phyloP scores from a whole-genome alignment of 2,113 vertebrate genomes.

The Podocnemis expansa region DNA sequence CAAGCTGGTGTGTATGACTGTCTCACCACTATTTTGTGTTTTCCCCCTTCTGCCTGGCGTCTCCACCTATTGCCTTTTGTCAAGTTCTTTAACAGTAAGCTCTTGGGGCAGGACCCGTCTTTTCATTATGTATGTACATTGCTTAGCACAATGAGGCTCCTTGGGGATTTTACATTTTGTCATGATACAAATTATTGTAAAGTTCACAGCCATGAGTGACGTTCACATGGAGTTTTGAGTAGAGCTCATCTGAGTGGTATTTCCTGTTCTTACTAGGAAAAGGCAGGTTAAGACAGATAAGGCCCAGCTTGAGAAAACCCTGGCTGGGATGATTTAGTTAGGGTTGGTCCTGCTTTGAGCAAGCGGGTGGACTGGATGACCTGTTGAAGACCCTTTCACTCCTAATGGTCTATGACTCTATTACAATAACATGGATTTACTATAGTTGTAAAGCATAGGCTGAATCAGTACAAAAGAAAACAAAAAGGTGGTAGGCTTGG shows the following conservation, averaged over 20 bases:
- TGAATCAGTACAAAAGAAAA: neutral
- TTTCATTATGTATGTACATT: neutral
- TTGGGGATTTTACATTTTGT: neutral
- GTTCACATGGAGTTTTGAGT: neutral
- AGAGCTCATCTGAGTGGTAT: neutral
- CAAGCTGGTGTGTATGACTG: neutral
- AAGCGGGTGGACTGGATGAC: no score
- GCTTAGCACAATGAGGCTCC: accelerated
- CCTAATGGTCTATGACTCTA: no score
- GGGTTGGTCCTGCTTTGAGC: no score
- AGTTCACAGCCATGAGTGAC: neutral
- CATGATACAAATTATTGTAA: neutral
- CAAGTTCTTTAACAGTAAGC: neutral
- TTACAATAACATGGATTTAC: neutral
- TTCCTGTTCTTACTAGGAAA: neutral
- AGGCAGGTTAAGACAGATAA: neutral
- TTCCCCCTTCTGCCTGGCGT: neutral
- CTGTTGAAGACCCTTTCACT: no score
- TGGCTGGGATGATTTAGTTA: no score
- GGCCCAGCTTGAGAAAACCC: no score
- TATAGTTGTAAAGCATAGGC: neutral
- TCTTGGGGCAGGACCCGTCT: neutral
- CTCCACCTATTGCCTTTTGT: neutral
- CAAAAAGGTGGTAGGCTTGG: accelerated
- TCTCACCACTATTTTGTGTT: neutral